These are phyloP conservation scores for Melieria crassipennis DNA, from an alignment of 2,888 invertebrate genomes.

Conservation along the genomic window DNA sequence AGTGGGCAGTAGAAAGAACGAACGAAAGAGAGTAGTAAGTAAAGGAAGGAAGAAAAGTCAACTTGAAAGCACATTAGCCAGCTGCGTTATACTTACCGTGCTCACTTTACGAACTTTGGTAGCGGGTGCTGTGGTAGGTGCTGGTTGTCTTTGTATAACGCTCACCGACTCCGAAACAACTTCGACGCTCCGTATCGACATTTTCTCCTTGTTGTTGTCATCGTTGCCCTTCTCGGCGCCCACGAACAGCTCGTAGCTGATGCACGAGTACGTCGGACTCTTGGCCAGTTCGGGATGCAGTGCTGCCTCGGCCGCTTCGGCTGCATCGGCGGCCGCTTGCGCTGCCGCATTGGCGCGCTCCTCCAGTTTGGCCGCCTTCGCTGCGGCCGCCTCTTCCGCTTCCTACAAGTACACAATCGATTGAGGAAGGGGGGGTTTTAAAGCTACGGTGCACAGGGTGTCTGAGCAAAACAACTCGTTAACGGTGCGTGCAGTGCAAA, in stretches of 20 bases:
- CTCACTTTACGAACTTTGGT: slow-evolving; percentile 89
- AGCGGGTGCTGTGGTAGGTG: slow-evolving; percentile 68
- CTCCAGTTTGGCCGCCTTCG: slow-evolving; percentile 68
- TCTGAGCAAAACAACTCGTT: slow-evolving; percentile 1
- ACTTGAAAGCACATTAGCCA: slow-evolving; percentile 54
- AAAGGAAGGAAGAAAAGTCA: slow-evolving; percentile 43
- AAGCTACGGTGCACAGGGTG: slow-evolving; percentile 40
- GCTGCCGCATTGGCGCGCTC: slow-evolving; percentile 72
- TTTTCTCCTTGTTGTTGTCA: slow-evolving; percentile 90
- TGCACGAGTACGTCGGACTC: slow-evolving; percentile 92
- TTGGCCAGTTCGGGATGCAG: slow-evolving; percentile 77
- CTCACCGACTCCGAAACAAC: slow-evolving; percentile 91
- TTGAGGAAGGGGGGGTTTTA: slow-evolving; percentile 39
- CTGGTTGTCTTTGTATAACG: slow-evolving; percentile 73
- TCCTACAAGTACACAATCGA: slow-evolving; percentile 70
- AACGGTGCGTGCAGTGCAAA: slow-evolving; percentile 20
- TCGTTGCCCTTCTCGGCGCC: slow-evolving; percentile 89
- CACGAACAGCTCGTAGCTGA: slow-evolving; percentile 91
- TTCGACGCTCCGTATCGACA: slow-evolving; percentile 89
- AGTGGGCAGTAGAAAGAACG: slow-evolving; percentile 21
- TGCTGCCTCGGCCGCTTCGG: slow-evolving; percentile 66
- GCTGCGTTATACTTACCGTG: slow-evolving; percentile 79
- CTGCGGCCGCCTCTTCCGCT: slow-evolving; percentile 84
- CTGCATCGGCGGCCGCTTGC: slow-evolving; percentile 68
- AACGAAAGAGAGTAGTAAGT: slow-evolving; percentile 32